phyloP scores from a whole-genome alignment of 2,113 vertebrate genomes.

The Dinomys branickii region DNA sequence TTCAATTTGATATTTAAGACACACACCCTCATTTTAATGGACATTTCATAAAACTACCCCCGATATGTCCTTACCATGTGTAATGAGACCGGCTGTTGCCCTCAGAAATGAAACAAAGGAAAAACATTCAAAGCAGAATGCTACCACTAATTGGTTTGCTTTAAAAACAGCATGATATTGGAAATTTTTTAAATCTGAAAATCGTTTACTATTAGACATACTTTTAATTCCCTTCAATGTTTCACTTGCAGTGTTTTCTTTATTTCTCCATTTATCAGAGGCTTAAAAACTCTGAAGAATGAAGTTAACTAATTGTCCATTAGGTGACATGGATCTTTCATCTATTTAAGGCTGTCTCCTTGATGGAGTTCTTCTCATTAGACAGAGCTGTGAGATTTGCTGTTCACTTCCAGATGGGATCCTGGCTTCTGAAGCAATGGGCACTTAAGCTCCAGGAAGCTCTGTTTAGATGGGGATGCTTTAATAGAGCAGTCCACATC shows the following conservation, averaged over 20 bases:
- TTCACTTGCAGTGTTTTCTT: neutral
- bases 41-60: neutral
- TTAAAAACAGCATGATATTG: neutral
- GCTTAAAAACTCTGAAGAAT: conserved; percentile 77
- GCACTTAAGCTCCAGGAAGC: conserved; percentile 81
- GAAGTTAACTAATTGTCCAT: conserved; percentile 79
- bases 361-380: conserved; percentile 70
- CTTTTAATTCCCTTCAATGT: neutral
- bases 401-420: conserved; percentile 55
- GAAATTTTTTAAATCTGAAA: conserved; percentile 30
- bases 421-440: conserved; percentile 76
- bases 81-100: neutral
- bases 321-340: conserved; percentile 72
- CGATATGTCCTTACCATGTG: neutral
- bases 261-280: conserved; percentile 70
- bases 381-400: conserved; percentile 55
- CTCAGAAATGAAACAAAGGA: neutral
- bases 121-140: neutral
- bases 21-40: neutral
- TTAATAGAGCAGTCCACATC: conserved; percentile 76
- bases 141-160: neutral
- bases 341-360: conserved; percentile 74
- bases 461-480: conserved; percentile 73
- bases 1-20: neutral
- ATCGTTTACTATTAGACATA: neutral